Base-by-base conservation (phyloP, 1,140 invertebrate species). In the Saccostrea cuccullata region DNA sequence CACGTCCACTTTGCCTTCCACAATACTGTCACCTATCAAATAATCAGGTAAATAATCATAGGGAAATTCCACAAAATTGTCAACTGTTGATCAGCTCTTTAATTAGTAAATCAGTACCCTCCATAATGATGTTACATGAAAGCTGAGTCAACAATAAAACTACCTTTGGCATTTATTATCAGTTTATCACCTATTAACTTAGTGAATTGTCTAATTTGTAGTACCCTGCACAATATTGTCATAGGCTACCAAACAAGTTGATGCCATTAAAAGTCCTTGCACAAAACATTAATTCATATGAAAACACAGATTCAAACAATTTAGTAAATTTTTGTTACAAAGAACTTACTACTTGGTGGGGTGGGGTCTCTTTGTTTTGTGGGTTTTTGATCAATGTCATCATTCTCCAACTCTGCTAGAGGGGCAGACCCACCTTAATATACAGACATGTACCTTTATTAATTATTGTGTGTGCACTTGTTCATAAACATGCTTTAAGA, bases 391-490 rank as follows among this genome's bases (percentile, higher is more conserved):
- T 91, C 91, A 15, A 91, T 90, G 47, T 90, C 88, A 89, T 92
- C 91, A 58, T 82, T 89, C 73, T 92, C 91, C 56, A 90, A 86
- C 82, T 91, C 90, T 30, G 91, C 91, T 47, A 92, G 60, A 47
- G 91, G 91, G 13, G 91, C 91, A 56, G 87, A 86, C 26, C 89
- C 85, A 70, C 86, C 64, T 82, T 55, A 84, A 83, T 13, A 85
- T 60, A 8, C 60, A 23, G 58, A 36, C 17, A 17, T 64, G 58
- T 20, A 17, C 5, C n/a, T 47, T 47, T 47, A 47, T 47, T 47
- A 47, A 36, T 36, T 36, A 36, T 36, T 36, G 2, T 1, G 30
- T 36, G 30, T 36, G 30, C 9, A 47, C 9, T 9, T 47, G 47
- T 47, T 47, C 6, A 47, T 47, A 47, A 47, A 8, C 47, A 47